Conservation (phyloP, 2,113 vertebrate species). For the Grus americana region DNA sequence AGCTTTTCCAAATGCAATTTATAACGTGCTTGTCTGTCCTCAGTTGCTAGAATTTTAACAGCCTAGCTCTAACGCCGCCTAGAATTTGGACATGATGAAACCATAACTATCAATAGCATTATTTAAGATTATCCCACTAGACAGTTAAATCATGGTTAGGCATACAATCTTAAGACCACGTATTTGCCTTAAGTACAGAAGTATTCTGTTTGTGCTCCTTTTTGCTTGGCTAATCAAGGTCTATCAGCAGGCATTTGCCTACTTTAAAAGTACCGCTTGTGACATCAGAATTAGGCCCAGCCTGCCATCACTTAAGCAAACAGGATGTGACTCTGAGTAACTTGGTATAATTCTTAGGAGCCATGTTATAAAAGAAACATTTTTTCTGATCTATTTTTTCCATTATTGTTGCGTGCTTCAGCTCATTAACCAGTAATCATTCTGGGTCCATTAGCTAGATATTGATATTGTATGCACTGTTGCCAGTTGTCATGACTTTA, state of each 20-base stretch:
- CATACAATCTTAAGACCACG: background rate
- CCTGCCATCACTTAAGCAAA: background rate
- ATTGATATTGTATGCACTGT: background rate
- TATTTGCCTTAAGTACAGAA: background rate
- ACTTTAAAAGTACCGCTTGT: background rate
- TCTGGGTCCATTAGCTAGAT: background rate
- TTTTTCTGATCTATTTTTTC: background rate
- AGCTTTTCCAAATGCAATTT: background rate
- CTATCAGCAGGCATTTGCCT: background rate
- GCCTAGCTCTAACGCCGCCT: background rate
- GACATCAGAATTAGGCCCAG: background rate
- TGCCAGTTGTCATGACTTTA: background rate
- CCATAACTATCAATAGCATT: background rate
- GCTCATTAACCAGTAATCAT: constrained; percentile 31
- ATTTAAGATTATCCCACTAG: background rate
- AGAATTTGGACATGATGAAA: background rate
- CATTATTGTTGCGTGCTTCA: background rate
- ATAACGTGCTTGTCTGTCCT: background rate
- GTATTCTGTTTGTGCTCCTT: background rate
- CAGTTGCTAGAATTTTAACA: background rate
- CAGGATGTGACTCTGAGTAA: background rate
- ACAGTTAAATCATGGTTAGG: background rate
- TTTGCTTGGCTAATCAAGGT: background rate
- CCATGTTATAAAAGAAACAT: background rate
- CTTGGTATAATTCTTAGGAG: background rate